Evolutionary conservation across 1,140 invertebrate species (phyloP), one percentile per base, ranked within the genome.

Genomic region (Calliopsis andreniformis): DNA sequence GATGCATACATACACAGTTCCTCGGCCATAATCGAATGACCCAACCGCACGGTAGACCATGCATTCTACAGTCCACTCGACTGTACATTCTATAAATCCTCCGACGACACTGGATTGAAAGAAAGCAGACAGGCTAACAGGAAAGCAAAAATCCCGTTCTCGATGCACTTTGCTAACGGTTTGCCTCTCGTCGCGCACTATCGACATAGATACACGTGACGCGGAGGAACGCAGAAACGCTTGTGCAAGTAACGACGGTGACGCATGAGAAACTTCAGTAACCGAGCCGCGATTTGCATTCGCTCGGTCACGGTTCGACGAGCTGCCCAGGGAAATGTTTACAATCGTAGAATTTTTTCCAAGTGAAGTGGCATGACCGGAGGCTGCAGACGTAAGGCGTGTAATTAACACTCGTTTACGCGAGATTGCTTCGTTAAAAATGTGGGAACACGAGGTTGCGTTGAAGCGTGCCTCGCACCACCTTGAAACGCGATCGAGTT

Each of bases 261-360:
- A 82, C 66, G 69, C 70, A 75, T 43, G 62, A 55, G 56, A 75
- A 72, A 80, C 18, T 56, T 51, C 61, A 61, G 45, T 59, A 80
- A 59, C 35, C 35, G 47, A 64, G 28, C 25, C 5, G 23, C 39
- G 35, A 73, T 58, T 80, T 70, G 59, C 58, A 64, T 82, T 80
- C 71, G 20, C 64, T 69, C 47, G 45, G 43, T 56, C 62, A 72
- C 62, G 61, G n/a, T 1, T 6, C n/a, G 32, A 1, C 8, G 18
- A n/a, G 39, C 35, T 23, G 10, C 3, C 23, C 6, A 28, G 20
- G 20, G 8, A 42, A 39, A 39, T 64, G 47, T 63, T 64, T 72
- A 64, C 47, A 53, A 64, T 32, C 47, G 45, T 23, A 2, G 6
- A n/a, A 10, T 32, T 63, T 42, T 63, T 53, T 16, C 30, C 32